Base-by-base conservation (phyloP, 30 jellyfish, hydroid and myxozoan genomes). In the Catostylus mosaicus region DNA sequence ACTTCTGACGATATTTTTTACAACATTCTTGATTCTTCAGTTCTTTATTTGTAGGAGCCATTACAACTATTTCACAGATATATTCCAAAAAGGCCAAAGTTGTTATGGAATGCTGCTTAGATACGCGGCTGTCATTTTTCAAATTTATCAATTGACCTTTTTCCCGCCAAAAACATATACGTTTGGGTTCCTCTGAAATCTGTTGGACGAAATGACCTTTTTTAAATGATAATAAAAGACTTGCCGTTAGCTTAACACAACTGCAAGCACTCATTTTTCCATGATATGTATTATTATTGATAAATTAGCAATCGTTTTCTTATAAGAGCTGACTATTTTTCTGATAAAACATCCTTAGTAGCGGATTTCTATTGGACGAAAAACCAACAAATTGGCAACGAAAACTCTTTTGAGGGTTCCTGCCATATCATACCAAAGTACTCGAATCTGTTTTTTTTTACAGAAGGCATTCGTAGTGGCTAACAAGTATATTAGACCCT, bases 391-490 rank as follows among this genome's bases (percentile, higher is more conserved):
- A 61, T 61, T 61, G 73, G 20, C 26, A 61, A 61, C 8, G 73
- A 61, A 24, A 8, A 50, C 7, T 61, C 73, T 16, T 35, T 61
- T 16, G 18, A 20, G 5, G 73, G 40, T 61, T 61, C 47, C 18
- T 61, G 1, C 11, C 40, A 61, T 61, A 61, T 30, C 20, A 32
- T 24, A 61, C 26, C 73, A 61, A 61, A 61, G 22, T 24, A 61
- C 37, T 2, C 26, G 73, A 30, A 61, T 61, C 73, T 61, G 73
- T 61, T 19, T 61, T 61, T 61, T 61, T 61, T 18, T 61, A 61
- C 43, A 61, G 22, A 61, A 8, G 73, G 73, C 18, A 61, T 61
- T 61, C 43, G 26, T 32, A 16, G 43, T 20, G 73, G 73, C 73
- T 61, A 19, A 61, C 18, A 32, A 61, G 26, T 24, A 61, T 26